Evolutionary conservation across 2,888 invertebrate species (phyloP), one percentile per base, ranked within the genome.

Genomic region (Tiliacea aurago): DNA sequence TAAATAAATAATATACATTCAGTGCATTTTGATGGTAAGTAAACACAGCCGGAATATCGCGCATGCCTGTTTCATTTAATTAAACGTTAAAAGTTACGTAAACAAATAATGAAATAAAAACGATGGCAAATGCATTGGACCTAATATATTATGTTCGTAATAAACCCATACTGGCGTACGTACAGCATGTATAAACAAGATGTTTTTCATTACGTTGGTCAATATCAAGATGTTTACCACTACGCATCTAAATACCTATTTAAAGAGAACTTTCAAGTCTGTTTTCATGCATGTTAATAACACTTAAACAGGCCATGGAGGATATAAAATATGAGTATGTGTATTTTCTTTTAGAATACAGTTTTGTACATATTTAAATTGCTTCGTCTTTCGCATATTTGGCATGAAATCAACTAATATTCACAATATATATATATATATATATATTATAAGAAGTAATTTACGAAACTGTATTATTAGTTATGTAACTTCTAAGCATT

Each of bases 31-130:
- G 70, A 83, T 83, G 82, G 65, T 76, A 81, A 73, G 79, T 82
- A 85, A 84, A 82, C 76, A 81, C n/a, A 75, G 56, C 43, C 73
- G 47, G 64, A 64, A 73, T 73, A 47, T 53, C 28, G 58, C 65
- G 75, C 61, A 53, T 82, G 77, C 80, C 80, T 81, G 83, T 77
- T 86, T 87, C 76, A 86, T 82, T 86, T 83, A 84, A 88, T 86
- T 83, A 84, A 88, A 84, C 53, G 61, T 51, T 77, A 73, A 83
- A 78, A 83, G 67, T 78, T 64, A 73, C 59, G 58, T 67, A 72
- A 79, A 73, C 63, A 72, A 75, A 73, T 28, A 51, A 56, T 73
- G 61, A 70, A 80, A 76, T 78, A 85, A 80, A 77, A 84, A 74
- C 78, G 58, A 47, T 70, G 69, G 72, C 55, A 75, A 53, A 76